These are phyloP conservation scores for Arvicanthis niloticus DNA, from an alignment of 2,113 vertebrate species.

Conservation along the genomic window DNA sequence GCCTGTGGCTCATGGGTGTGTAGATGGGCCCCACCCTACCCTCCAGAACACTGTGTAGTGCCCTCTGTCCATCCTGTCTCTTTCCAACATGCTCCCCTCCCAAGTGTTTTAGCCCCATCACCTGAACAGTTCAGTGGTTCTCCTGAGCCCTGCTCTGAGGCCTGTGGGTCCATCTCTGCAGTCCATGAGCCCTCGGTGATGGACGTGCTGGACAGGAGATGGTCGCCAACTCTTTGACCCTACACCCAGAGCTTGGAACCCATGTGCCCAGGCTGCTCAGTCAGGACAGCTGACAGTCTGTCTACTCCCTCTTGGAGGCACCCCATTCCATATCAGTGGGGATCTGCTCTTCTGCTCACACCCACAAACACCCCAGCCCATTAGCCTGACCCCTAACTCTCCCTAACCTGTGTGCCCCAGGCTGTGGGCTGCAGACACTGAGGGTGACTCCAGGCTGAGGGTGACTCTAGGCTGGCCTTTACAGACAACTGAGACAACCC, in stretches of 20 bases:
- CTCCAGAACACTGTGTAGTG: not conserved
- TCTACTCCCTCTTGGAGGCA: not conserved
- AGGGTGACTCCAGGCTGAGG: not conserved
- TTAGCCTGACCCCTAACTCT: not conserved
- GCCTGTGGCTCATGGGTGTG: accelerated
- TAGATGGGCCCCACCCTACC: not conserved
- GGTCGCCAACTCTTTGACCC: not conserved
- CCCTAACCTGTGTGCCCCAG: not conserved
- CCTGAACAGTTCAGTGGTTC: not conserved
- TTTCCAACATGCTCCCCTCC: not conserved
- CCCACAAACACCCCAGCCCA: not conserved
- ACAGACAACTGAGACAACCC: not conserved
- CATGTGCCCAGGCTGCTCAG: not conserved
- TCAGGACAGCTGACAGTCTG: not conserved
- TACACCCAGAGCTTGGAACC: not conserved
- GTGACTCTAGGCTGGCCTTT: not conserved
- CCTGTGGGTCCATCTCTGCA: not conserved
- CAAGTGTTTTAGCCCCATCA: not conserved
- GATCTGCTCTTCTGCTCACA: not conserved
- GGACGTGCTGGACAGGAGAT: not conserved
- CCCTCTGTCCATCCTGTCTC: not conserved
- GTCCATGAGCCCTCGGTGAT: not conserved
- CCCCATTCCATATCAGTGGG: not conserved
- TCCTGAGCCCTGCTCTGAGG: not conserved
- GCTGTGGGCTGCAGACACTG: not conserved